These are phyloP conservation scores for Meghimatium bilineatum DNA, from an alignment of 2,888 invertebrate species.

Conservation along the genomic window DNA sequence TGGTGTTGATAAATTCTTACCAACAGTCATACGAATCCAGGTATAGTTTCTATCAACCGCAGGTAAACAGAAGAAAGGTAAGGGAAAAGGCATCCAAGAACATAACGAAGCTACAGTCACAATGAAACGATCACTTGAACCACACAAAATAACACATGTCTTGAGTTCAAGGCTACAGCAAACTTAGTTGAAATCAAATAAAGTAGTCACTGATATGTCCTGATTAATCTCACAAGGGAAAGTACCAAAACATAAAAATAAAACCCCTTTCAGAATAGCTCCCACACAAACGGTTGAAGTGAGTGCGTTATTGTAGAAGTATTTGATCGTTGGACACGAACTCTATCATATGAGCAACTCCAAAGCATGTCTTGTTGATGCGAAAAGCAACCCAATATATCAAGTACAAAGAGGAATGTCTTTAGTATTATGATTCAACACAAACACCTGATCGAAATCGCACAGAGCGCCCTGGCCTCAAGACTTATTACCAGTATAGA, in stretches of 20 bases:
- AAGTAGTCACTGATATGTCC: neutral
- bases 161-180: too few species aligned
- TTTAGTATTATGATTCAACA: neutral
- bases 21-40: too few species aligned
- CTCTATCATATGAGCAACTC: neutral
- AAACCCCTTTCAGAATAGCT: neutral
- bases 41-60: too few species aligned
- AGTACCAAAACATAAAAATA: neutral
- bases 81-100: too few species aligned
- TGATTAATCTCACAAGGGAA: neutral
- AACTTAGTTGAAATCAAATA: too few species aligned
- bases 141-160: too few species aligned
- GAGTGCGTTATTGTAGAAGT: slow-evolving; percentile 8
- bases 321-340: slow-evolving; percentile 8
- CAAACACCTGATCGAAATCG: slow-evolving; percentile 28
- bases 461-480: neutral
- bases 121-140: too few species aligned
- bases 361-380: slow-evolving; percentile 8
- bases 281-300: slow-evolving; percentile 2
- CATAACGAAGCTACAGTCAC: too few species aligned
- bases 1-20: too few species aligned
- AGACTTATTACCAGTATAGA: neutral
- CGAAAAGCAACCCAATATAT: neutral
- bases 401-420: neutral
- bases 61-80: too few species aligned